These are phyloP conservation scores for Tylochromis polylepis DNA, from an alignment of 2,113 vertebrate species.

Conservation along the genomic window DNA sequence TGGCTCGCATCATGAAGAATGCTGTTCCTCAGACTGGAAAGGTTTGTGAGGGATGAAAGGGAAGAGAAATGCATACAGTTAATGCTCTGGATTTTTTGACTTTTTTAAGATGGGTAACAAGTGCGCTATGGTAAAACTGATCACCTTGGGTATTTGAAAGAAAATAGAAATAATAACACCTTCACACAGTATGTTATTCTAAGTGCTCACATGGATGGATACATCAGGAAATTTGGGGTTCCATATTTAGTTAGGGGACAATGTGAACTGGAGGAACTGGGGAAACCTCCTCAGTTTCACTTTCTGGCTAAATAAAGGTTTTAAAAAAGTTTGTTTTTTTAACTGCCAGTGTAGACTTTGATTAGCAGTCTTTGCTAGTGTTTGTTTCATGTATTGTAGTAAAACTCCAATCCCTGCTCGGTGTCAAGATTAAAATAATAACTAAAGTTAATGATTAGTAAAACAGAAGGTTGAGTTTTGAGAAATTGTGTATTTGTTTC, in stretches of 20 bases:
- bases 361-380: no score
- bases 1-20: conserved; percentile 99
- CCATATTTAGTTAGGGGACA: neutral
- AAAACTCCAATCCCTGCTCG: no score
- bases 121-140: neutral
- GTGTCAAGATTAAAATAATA: no score
- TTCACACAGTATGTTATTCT: neutral
- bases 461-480: no score
- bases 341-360: neutral
- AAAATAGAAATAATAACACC: neutral
- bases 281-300: neutral
- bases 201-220: neutral
- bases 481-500: no score
- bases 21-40: conserved; percentile 97
- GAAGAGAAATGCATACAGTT: neutral
- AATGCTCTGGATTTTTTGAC: no score
- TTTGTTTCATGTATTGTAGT: no score
- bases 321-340: no score
- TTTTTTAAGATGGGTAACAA: neutral
- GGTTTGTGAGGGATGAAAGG: conserved; percentile 63
- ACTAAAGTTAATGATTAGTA: no score
- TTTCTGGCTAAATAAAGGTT: neutral
- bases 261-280: neutral
- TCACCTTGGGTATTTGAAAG: neutral
- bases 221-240: neutral